Percentiles rank a stretch among this genome's conserved stretches.
These are phyloP conservation scores for Penaeus indicus DNA, from an alignment of 1,140 invertebrate species.

Conservation along the genomic window DNA sequence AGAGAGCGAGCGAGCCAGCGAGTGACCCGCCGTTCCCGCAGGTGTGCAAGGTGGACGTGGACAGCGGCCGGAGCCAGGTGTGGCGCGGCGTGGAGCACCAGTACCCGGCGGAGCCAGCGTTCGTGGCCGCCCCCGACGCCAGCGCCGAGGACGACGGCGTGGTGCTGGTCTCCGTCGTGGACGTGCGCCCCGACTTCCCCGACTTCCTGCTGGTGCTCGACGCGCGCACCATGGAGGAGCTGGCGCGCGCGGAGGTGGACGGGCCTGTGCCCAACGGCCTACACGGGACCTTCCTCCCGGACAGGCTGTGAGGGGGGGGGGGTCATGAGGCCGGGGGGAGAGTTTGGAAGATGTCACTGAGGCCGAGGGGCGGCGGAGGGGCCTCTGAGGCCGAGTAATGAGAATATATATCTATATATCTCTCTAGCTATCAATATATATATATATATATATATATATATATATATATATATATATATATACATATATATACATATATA, in stretches of 20 bases:
- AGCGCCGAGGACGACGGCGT: conserved; percentile 52
- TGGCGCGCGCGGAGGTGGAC: conserved; percentile 33
- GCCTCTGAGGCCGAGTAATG: not conserved
- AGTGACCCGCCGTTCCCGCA: not conserved
- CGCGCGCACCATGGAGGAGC: conserved; percentile 49
- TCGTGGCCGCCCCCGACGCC: conserved; percentile 44
- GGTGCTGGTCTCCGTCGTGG: conserved; percentile 43
- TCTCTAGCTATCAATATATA: not conserved
- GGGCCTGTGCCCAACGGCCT: conserved; percentile 26
- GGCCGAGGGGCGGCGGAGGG: not conserved
- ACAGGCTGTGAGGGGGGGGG: conserved; percentile 20
- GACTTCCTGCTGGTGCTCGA: conserved; percentile 56
- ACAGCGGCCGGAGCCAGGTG: conserved; percentile 13
- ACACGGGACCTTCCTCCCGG: conserved; percentile 44
- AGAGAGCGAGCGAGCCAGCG: no score
- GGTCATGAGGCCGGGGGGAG: not conserved
- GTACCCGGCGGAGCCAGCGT: conserved; percentile 46
- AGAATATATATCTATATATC: not conserved
- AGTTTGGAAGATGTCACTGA: not conserved
- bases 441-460: not conserved
- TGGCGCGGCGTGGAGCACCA: conserved; percentile 52
- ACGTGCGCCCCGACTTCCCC: conserved; percentile 19
- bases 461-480: not conserved
- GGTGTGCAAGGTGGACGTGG: conserved; percentile 59
- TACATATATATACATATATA: no score